These are phyloP conservation scores for Lepidochitona cinerea DNA, from an alignment of 2,888 invertebrate species.

Conservation along the genomic window DNA sequence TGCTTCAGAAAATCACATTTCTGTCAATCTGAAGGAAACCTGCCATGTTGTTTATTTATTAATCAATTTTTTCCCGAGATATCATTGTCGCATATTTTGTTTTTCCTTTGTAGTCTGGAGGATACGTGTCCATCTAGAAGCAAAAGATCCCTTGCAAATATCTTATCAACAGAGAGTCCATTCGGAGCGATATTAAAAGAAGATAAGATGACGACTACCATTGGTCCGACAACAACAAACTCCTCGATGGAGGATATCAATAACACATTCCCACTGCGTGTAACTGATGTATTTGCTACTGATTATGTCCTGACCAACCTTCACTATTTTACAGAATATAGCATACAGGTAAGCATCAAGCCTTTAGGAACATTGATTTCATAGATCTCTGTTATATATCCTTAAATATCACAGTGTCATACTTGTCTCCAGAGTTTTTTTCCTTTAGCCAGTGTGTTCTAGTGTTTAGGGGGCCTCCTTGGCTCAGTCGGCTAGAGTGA, in stretches of 20 bases:
- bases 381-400: too few relatives aligned
- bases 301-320: conserved; percentile 57
- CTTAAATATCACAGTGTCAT: too few relatives aligned
- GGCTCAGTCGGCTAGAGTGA: too few relatives aligned
- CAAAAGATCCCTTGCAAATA: background rate
- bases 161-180: background rate
- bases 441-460: too few relatives aligned
- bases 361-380: too few relatives aligned
- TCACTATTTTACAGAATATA: conserved; percentile 66
- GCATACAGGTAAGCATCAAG: conserved; percentile 56
- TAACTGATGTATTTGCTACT: conserved; percentile 12
- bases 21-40: too few relatives aligned
- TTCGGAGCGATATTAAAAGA: background rate
- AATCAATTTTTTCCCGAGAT: too few relatives aligned
- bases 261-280: background rate
- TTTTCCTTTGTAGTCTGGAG: background rate
- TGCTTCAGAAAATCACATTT: too few relatives aligned
- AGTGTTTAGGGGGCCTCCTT: too few relatives aligned
- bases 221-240: background rate
- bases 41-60: too few relatives aligned
- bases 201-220: conserved; percentile 5
- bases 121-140: background rate
- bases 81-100: too few relatives aligned
- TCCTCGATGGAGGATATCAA: background rate
- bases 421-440: too few relatives aligned